Base-by-base conservation (phyloP, 2,888 invertebrate genomes). In the Agriopis aurantiaria region DNA sequence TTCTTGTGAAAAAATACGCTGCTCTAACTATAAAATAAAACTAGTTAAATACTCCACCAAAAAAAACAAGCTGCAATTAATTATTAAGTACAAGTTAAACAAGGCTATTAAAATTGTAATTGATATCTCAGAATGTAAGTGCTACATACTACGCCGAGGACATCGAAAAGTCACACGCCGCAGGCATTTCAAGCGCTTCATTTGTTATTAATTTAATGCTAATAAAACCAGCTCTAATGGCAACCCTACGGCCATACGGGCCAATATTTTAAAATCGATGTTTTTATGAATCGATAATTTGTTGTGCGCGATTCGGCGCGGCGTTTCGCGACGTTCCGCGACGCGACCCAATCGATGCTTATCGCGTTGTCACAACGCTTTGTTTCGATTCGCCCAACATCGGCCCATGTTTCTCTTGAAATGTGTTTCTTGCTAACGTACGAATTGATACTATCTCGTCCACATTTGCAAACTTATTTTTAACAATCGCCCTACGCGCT, bases 251-350 rank as follows among this genome's bases (percentile, higher is more conserved):
- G 83, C 88, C 88, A 84, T 87, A 85, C 85, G 82, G 87, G 82
- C 89, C 88, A 89, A 92, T 92, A 92, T 91, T 92, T 93, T 91
- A 91, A 90, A 91, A 93, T 92, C 92, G 91, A 93, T 93, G 92
- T 93, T 94, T 93, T 93, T 93, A 93, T 93, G 92, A 93, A 93
- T 94, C 92, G 92, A 93, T 94, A 93, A 94, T 93, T 94, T 94
- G 93, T 90, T 91, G 90, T 88, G 88, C 85, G 86, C 88, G 91
- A 91, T 93, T 91, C 86, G 92, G 92, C 88, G 92, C 91, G 92
- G 89, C 91, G 90, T 91, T 90, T 58, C 46, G 58, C 46, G 46
- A 58, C 58, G 56, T 57, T 57, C 91, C 89, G 90, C 91, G 90
- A 89, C 91, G 89, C 92, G 90, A 90, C 87, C 88, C 91, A 87